Conservation (phyloP, 2,113 vertebrate species). For the Propithecus coquereli region DNA sequence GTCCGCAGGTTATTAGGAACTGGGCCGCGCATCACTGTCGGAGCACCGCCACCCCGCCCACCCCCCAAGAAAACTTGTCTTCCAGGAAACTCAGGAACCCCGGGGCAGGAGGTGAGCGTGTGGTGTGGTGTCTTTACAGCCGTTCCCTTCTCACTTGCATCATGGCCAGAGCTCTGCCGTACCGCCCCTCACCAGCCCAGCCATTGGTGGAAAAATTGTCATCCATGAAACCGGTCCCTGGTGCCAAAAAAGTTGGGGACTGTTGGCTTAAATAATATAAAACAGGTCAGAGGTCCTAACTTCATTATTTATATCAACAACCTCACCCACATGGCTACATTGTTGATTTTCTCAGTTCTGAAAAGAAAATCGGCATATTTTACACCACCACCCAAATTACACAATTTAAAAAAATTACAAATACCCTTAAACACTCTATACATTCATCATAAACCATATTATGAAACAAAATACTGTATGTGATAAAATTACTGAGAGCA, state of each 20-base stretch:
- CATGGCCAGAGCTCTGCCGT: no score
- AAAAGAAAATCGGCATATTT: neutral
- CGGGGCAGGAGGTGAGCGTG: no score
- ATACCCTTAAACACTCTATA: neutral
- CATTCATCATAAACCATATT: neutral
- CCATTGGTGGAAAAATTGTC: no score
- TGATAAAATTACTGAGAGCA: neutral
- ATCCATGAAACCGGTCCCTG: no score
- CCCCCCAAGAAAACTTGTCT: no score
- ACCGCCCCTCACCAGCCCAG: no score
- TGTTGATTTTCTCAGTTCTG: neutral
- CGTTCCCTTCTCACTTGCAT: no score
- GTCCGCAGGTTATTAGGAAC: no score
- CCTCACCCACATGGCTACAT: neutral
- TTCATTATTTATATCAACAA: neutral
- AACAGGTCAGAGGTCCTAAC: neutral
- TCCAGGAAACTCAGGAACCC: no score
- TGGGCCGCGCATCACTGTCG: no score
- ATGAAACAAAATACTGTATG: neutral
- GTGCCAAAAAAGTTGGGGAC: neutral
- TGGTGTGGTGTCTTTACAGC: no score
- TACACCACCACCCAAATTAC: neutral
- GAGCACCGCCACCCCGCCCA: no score
- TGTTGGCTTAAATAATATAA: neutral
- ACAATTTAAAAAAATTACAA: slow-evolving; percentile 22